Evolutionary conservation across 2,797 vertebrate genomes (phyloP).

Genomic region (Myotis myotis): DNA sequence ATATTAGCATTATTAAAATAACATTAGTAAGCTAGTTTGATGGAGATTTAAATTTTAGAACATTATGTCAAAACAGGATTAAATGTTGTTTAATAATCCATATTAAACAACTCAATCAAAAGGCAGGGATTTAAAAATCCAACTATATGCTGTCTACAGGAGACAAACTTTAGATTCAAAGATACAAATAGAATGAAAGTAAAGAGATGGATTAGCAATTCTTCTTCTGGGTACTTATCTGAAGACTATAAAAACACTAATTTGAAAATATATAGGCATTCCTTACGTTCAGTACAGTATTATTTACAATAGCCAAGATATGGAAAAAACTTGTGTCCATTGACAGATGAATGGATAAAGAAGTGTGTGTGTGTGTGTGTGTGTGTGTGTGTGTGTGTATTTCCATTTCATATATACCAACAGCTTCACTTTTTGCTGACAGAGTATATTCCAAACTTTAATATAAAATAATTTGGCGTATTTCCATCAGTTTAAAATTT

Average conservation of each 20-base stretch:
- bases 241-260: background rate
- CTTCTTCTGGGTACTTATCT: background rate
- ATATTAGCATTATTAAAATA: conserved; percentile 46
- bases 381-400: background rate
- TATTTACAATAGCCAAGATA: background rate
- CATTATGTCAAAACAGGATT: conserved; percentile 23
- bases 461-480: conserved; percentile 30
- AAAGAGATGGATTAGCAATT: background rate
- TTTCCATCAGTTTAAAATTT: conserved; percentile 21
- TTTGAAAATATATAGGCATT: background rate
- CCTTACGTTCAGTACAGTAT: background rate
- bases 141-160: background rate
- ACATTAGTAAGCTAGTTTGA: background rate
- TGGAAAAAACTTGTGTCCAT: background rate
- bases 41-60: conserved; percentile 44
- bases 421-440: background rate
- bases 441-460: background rate
- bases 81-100: background rate
- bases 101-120: conserved; percentile 20
- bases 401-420: background rate
- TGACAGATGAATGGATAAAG: background rate
- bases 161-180: conserved; percentile 14
- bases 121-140: background rate
- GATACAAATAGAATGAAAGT: background rate
- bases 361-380: background rate